Conservation (phyloP, 2,888 invertebrate genomes). For the Branchipolynoe longqiensis region DNA sequence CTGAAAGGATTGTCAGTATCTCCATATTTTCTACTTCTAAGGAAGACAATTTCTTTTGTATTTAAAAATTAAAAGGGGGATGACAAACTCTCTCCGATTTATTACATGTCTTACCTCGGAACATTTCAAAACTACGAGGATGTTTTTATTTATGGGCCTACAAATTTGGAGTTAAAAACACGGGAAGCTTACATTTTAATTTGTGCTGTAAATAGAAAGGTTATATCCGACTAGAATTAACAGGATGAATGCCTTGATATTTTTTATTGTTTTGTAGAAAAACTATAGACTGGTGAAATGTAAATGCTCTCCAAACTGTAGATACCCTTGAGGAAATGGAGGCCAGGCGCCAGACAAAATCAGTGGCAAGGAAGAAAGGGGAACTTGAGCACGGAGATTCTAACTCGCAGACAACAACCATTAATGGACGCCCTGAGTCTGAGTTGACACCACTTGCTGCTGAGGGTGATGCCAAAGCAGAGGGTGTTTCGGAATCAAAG, state of each 20-base stretch:
- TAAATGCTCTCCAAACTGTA: too few species aligned
- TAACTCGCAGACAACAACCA: neutral
- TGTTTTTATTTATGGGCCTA: neutral
- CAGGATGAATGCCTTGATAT: neutral
- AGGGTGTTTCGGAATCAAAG: slow-evolving; percentile 21
- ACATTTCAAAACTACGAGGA: neutral
- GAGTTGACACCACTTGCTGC: too few species aligned
- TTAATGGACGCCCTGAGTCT: too few species aligned
- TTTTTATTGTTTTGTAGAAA: neutral
- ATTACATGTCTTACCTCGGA: neutral
- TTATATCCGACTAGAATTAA: neutral
- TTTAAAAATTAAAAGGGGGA: too few species aligned
- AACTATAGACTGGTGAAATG: too few species aligned
- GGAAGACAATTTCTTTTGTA: too few species aligned
- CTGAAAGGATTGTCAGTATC: too few species aligned
- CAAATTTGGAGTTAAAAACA: neutral
- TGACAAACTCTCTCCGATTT: too few species aligned
- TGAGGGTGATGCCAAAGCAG: slow-evolving; percentile 9
- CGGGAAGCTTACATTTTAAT: neutral
- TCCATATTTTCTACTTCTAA: too few species aligned
- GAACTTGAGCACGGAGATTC: neutral
- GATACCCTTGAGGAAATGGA: slow-evolving; percentile 52
- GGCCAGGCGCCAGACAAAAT: slow-evolving; percentile 6
- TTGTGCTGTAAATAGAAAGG: neutral
- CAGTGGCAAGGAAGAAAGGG: neutral